phyloP scores from a whole-genome alignment of 2,797 vertebrate species.

The Hypotaenidia philippensis region DNA sequence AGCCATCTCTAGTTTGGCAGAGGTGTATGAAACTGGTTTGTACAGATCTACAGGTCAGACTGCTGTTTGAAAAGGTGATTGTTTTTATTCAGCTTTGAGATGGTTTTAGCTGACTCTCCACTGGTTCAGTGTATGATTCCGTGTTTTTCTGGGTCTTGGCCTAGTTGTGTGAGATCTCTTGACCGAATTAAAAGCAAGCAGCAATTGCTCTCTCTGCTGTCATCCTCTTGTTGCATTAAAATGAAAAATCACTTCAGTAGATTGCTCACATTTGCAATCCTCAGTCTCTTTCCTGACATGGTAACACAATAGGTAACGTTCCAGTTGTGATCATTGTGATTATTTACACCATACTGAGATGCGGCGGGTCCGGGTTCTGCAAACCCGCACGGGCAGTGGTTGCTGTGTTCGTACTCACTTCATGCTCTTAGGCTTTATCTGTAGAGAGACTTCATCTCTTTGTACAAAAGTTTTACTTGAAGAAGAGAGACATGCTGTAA shows the following conservation, averaged over 20 bases:
- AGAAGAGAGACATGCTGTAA: not conserved
- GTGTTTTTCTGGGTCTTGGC: slow-evolving; percentile 17
- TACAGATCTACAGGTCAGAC: not conserved
- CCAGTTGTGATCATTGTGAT: not conserved
- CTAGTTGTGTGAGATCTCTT: slow-evolving; percentile 10
- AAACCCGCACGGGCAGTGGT: not conserved
- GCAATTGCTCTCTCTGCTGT: not conserved
- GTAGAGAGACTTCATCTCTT: not conserved
- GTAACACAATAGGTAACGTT: not conserved
- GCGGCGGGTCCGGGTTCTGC: not conserved
- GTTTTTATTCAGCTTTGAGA: not conserved
- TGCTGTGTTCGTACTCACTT: not conserved
- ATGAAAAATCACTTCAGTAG: not conserved
- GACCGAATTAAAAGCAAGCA: not conserved
- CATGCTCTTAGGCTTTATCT: not conserved
- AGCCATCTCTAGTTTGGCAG: not conserved
- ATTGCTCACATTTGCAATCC: not conserved
- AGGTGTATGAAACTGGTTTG: not conserved
- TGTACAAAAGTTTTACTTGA: not conserved
- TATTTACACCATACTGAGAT: not conserved
- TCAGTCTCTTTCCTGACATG: not conserved
- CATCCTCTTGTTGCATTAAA: not conserved
- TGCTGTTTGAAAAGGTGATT: not conserved
- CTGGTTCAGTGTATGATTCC: not conserved
- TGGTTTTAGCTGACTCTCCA: not conserved